These are phyloP conservation scores for Pollenia amentaria DNA, from an alignment of 2,888 invertebrate genomes.

Conservation along the genomic window DNA sequence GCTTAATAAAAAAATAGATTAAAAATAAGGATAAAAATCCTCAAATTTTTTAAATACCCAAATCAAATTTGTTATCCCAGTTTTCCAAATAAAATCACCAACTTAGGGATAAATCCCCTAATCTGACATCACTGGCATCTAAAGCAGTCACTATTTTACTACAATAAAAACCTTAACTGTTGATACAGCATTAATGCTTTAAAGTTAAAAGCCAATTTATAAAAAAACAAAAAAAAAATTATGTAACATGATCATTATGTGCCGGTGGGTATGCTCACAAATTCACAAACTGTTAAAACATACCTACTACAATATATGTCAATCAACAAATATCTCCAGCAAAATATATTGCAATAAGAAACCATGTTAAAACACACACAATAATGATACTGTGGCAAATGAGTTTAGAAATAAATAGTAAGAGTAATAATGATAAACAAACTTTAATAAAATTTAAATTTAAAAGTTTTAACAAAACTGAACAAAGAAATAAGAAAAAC, in stretches of 20 bases:
- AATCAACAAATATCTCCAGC: slow-evolving; percentile 55
- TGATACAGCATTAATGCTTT: slow-evolving; percentile 48
- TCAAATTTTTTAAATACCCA: too few species aligned
- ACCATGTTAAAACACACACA: slow-evolving; percentile 20
- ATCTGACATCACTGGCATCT: too few species aligned
- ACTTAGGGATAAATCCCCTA: too few species aligned
- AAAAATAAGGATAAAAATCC: too few species aligned
- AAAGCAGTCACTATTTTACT: too few species aligned
- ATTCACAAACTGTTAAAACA: slow-evolving; percentile 19
- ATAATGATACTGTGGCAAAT: neutral
- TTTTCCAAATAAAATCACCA: too few species aligned
- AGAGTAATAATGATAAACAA: slow-evolving; percentile 9
- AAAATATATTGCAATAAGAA: slow-evolving; percentile 19
- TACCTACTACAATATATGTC: slow-evolving; percentile 59
- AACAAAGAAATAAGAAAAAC: slow-evolving; percentile 21
- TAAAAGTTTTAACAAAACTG: slow-evolving; percentile 30
- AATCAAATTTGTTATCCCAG: too few species aligned
- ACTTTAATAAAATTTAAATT: slow-evolving; percentile 52
- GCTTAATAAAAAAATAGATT: too few species aligned
- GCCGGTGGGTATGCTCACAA: neutral
- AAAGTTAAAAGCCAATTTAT: slow-evolving; percentile 60
- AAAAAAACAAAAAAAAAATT: slow-evolving; percentile 65
- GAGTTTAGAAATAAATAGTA: neutral
- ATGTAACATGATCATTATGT: slow-evolving; percentile 60
- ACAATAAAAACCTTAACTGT: slow-evolving; percentile 18